phyloP scores from a whole-genome alignment of 2,113 vertebrate species.

The Perca fluviatilis region DNA sequence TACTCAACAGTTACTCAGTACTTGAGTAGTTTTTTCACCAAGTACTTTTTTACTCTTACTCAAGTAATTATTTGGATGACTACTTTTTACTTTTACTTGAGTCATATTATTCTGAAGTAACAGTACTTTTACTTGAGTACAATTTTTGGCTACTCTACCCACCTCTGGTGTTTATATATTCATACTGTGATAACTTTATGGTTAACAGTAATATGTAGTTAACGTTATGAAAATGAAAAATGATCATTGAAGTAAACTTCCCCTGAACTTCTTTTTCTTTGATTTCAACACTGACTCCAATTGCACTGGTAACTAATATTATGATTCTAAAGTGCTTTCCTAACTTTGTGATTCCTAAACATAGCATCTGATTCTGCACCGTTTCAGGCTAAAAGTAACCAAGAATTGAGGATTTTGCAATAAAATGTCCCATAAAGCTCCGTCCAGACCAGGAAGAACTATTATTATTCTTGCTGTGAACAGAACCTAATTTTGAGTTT shows the following conservation, averaged over 20 bases:
- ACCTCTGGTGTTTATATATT: neutral
- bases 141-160: too few species aligned
- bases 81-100: too few species aligned
- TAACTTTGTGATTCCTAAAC: neutral
- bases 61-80: too few species aligned
- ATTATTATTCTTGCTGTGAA: neutral
- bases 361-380: neutral
- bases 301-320: neutral
- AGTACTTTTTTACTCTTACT: too few species aligned
- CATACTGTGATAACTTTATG: neutral
- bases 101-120: too few species aligned
- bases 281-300: neutral
- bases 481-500: neutral
- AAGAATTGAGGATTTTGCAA: neutral
- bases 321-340: neutral
- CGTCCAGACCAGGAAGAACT: neutral
- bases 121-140: too few species aligned
- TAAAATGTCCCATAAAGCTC: neutral
- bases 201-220: neutral
- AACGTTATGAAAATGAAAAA: neutral
- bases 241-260: neutral
- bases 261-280: slow-evolving; percentile 1
- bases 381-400: neutral
- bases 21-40: too few species aligned
- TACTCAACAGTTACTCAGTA: too few species aligned